phyloP scores from a whole-genome alignment of 2,888 invertebrate genomes.

The Drosophila tripunctata region DNA sequence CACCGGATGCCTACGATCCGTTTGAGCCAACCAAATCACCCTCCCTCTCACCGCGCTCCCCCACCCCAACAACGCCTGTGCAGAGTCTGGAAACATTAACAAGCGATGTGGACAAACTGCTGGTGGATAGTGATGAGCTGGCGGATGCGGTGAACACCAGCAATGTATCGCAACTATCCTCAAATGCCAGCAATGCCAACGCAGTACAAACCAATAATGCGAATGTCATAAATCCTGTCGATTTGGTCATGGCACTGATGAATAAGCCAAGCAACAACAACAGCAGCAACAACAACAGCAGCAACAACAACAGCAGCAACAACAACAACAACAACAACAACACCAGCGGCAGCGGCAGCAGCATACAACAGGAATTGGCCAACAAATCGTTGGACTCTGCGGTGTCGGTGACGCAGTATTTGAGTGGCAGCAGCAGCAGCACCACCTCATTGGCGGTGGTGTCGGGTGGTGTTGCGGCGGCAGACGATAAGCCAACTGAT shows the following conservation, averaged over 20 bases:
- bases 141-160: constrained; percentile 10
- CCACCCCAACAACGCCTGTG: constrained; percentile 78
- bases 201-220: constrained; percentile 84
- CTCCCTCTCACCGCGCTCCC: constrained; percentile 83
- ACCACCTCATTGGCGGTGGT: constrained; percentile 54
- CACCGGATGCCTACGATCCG: constrained; percentile 95
- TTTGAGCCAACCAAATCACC: constrained; percentile 94
- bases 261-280: constrained; percentile 79
- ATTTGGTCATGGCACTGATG: constrained; percentile 87
- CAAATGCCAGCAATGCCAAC: constrained; percentile 57
- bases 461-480: too few species aligned
- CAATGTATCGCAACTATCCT: constrained; percentile 40
- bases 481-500: constrained; percentile 74
- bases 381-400: constrained; percentile 73
- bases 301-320: too few species aligned
- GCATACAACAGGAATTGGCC: constrained; percentile 67
- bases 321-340: too few species aligned
- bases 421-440: constrained; percentile 55
- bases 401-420: constrained; percentile 70
- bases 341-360: too few species aligned
- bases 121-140: constrained; percentile 54
- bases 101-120: constrained; percentile 40
- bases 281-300: too few species aligned
- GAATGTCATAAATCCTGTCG: constrained; percentile 86
- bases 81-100: constrained; percentile 62